Base-by-base conservation (phyloP, 2,113 vertebrate species). In the Nanorana parkeri region DNA sequence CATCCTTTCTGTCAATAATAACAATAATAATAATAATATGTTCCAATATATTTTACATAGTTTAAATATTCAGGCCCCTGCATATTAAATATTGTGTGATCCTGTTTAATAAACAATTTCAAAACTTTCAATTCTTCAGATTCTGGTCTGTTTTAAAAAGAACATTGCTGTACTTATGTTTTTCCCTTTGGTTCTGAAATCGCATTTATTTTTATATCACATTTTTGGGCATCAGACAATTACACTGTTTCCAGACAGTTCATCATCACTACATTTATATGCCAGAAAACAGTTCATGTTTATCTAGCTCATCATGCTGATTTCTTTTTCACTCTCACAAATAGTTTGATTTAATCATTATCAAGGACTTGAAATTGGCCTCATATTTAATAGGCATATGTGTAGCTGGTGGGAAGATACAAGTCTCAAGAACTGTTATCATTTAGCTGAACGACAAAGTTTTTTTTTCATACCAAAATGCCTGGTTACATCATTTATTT, bases 281-380 rank as follows among this genome's bases (percentile, higher is more conserved):
- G 80, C 80, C 80, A 81, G 69, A 81, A 65, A 81, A 81, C 80
- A 74, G 55, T 60, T 80, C 78, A 80, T 80, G 80, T 81, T 74
- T 74, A 74, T 81, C 80, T 66, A 54, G 58, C 61, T 73, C 80
- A 81, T 81, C 61, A 65, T 65, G 68, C 79, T 73, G 58, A 81
- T 81, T 80, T 80, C 64, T 72, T n/a, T 41, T 63, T 63, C 16
- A 4, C 54, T 63, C 55, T 64, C 41, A 17, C 68, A 74, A 66
- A 81, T 73, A 73, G 47, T 74, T 66, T 73, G 41, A 73, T 73
- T 32, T 73, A 65, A 64, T 74, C 26, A 81, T 54, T 73, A 73
- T 73, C 60, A 23, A 60, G 61, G 68, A 66, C 41, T 65, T 55
- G 26, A 72, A 81, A 55, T 73, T 81, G 79, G 68, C 58, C 58